Evolutionary conservation across 2,797 vertebrate species (phyloP).

Genomic region (Jordanella pulchra): DNA sequence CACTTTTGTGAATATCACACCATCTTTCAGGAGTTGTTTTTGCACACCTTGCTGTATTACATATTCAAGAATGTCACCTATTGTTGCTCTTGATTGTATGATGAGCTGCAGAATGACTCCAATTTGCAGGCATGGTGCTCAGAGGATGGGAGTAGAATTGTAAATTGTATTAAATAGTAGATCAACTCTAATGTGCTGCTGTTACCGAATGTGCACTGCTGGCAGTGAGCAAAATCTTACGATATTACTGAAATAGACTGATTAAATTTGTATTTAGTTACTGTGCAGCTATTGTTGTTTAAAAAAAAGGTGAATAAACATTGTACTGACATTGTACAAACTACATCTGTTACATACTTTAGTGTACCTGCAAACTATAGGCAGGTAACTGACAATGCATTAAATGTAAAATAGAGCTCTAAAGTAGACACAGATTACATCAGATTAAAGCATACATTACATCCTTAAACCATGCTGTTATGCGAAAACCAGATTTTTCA

Average conservation of each 20-base stretch:
- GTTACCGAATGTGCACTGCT: conserved; percentile 69
- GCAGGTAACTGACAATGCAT: conserved; percentile 35
- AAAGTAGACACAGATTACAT: conserved; percentile 46
- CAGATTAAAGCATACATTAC: conserved; percentile 25
- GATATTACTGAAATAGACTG: conserved; percentile 62
- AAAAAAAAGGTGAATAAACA: conserved; percentile 51
- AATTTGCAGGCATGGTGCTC: conserved; percentile 43
- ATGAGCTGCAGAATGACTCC: conserved; percentile 29
- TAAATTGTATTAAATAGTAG: conserved; percentile 64
- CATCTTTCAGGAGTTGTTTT: conserved; percentile 45
- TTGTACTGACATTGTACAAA: conserved; percentile 60
- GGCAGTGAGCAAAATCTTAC: conserved; percentile 66
- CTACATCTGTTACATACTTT: conserved; percentile 51
- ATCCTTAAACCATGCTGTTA: conserved; percentile 41
- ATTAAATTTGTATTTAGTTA: conserved; percentile 60
- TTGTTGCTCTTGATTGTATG: conserved; percentile 51
- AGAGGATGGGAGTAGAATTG: conserved; percentile 45
- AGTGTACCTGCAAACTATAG: conserved; percentile 55
- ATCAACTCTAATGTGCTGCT: conserved; percentile 59
- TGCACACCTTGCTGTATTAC: conserved; percentile 41
- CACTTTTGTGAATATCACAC: conserved; percentile 30
- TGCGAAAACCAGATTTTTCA: conserved; percentile 24
- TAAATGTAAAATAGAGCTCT: conserved; percentile 46
- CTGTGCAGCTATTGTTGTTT: conserved; percentile 64
- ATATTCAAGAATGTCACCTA: conserved; percentile 56